Evolutionary conservation across 2,113 vertebrate species (phyloP).

Genomic region (Cyprinus carpio): DNA sequence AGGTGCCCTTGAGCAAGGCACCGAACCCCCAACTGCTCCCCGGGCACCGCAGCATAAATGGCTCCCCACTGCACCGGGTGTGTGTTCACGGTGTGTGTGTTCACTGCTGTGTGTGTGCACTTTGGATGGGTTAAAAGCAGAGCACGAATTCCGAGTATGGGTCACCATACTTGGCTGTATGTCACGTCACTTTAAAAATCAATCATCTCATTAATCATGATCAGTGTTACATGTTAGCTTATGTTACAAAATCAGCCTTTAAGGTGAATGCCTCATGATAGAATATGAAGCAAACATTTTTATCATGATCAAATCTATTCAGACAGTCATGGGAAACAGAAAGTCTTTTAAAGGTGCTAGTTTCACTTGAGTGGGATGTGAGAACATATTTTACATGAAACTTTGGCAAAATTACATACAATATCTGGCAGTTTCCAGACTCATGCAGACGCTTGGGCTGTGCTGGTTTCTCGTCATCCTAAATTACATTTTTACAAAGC

Average conservation of each 20-base stretch:
- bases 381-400: not conserved
- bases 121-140: too few relatives aligned
- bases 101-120: too few relatives aligned
- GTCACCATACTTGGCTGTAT: too few relatives aligned
- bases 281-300: not conserved
- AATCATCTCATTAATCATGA: too few relatives aligned
- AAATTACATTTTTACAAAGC: conserved; percentile 30
- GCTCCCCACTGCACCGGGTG: too few relatives aligned
- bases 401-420: not conserved
- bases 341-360: not conserved
- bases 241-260: not conserved
- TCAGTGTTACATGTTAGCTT: too few relatives aligned
- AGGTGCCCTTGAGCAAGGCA: too few relatives aligned
- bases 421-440: not conserved
- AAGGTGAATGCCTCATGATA: not conserved
- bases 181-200: too few relatives aligned
- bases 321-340: not conserved
- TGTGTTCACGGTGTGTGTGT: too few relatives aligned
- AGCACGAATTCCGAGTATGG: too few relatives aligned
- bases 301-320: not conserved
- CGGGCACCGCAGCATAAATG: too few relatives aligned
- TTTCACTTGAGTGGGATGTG: not conserved
- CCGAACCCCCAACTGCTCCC: too few relatives aligned
- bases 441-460: not conserved
- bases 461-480: conserved; percentile 23